Evolutionary conservation across 2,113 vertebrate species (phyloP).

Genomic region (Cebidichthys violaceus): DNA sequence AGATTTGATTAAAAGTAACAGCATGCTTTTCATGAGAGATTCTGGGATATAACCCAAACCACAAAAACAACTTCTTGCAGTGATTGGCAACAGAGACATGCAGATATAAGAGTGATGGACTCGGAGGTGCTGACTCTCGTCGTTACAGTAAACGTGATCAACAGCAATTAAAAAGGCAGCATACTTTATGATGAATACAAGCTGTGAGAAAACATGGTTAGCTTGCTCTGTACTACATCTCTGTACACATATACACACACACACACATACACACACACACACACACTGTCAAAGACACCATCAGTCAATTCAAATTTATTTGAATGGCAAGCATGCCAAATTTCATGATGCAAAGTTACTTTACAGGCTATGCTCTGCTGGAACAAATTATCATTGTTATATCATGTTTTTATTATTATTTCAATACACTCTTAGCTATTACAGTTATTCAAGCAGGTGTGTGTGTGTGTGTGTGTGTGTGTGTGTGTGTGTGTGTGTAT

Average conservation of each 20-base stretch:
- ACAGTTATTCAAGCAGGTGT: neutral
- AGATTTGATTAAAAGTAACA: neutral
- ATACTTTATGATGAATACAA: neutral
- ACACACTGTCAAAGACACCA: neutral
- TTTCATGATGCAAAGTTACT: neutral
- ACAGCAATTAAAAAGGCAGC: neutral
- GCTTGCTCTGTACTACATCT: neutral
- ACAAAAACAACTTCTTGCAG: neutral
- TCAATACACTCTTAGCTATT: conserved; percentile 41
- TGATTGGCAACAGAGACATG: neutral
- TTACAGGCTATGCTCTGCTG: neutral
- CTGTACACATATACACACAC: neutral
- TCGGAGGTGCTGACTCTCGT: neutral
- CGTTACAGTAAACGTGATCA: neutral
- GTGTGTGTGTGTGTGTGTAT: conserved; percentile 22
- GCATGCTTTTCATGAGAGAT: neutral
- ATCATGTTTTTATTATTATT: neutral
- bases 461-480: conserved; percentile 20
- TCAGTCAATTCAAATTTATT: neutral
- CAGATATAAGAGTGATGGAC: neutral
- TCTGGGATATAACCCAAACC: neutral
- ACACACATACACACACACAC: neutral
- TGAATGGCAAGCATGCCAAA: neutral
- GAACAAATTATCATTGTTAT: neutral
- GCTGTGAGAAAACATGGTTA: neutral